These are phyloP conservation scores for Prunella himalayana DNA, from an alignment of 2,113 vertebrate genomes.

Conservation along the genomic window DNA sequence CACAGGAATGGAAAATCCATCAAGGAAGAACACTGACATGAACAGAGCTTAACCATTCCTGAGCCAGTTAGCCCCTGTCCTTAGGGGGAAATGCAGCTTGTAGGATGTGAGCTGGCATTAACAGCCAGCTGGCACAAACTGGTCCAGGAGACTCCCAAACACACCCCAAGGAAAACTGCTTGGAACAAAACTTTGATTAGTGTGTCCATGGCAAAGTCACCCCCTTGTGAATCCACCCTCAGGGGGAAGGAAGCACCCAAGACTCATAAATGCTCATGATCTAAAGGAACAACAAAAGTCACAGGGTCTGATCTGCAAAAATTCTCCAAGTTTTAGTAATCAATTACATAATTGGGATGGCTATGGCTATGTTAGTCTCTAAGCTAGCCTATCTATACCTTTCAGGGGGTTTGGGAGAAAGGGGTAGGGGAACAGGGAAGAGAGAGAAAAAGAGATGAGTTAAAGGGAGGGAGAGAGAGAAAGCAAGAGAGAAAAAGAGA, in stretches of 20 bases:
- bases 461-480: neutral
- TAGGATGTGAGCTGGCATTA: neutral
- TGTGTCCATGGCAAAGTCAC: rapidly evolving
- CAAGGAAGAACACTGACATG: rapidly evolving
- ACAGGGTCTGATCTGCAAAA: neutral
- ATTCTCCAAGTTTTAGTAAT: neutral
- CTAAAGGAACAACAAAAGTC: rapidly evolving
- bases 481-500: neutral
- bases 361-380: neutral
- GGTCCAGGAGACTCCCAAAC: neutral
- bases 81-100: neutral
- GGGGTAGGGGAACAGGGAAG: neutral
- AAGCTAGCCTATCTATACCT: neutral
- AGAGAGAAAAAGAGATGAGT: neutral
- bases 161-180: neutral
- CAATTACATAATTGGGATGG: neutral
- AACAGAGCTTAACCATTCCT: neutral
- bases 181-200: neutral
- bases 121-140: neutral
- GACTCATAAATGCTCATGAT: neutral
- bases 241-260: neutral
- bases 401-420: neutral
- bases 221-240: neutral
- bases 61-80: neutral
- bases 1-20: neutral